These are phyloP conservation scores for Tromatobia lineatoria DNA, from an alignment of 2,888 invertebrate genomes.

Conservation along the genomic window DNA sequence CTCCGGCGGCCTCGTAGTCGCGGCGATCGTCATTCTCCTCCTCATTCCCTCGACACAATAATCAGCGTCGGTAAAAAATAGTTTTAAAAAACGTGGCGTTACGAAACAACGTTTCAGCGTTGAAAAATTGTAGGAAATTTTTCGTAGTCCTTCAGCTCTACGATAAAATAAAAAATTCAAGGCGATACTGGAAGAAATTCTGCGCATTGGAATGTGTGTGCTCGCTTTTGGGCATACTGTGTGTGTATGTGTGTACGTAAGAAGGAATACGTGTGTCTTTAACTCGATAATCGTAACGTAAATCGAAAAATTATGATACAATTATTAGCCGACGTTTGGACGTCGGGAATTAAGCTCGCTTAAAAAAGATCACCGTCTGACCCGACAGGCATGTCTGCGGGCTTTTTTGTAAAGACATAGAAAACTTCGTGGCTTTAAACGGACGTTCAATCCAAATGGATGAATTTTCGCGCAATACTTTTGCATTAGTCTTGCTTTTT, in stretches of 20 bases:
- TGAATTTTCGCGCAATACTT: neutral
- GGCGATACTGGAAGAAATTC: constrained; percentile 35
- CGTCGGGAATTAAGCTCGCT: constrained; percentile 42
- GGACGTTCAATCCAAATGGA: constrained; percentile 19
- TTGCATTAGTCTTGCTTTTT: neutral
- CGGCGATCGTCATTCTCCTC: constrained; percentile 29
- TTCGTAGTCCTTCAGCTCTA: constrained; percentile 19
- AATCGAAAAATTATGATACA: constrained; percentile 21
- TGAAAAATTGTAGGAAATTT: constrained; percentile 43
- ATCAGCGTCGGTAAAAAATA: constrained; percentile 67
- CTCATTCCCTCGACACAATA: constrained; percentile 48
- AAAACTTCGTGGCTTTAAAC: constrained; percentile 38
- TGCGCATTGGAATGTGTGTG: constrained; percentile 57
- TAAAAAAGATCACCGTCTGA: constrained; percentile 32
- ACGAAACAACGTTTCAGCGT: constrained; percentile 62
- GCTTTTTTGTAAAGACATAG: constrained; percentile 30
- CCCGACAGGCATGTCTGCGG: constrained; percentile 3
- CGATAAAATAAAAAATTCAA: constrained; percentile 8
- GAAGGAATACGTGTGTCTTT: constrained; percentile 38
- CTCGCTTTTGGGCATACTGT: constrained; percentile 27
- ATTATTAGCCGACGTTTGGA: constrained; percentile 7
- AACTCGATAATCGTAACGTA: constrained; percentile 38
- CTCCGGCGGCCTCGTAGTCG: constrained; percentile 32
- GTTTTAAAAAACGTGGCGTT: constrained; percentile 78
- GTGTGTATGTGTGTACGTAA: constrained; percentile 38